Evolutionary conservation across 2,113 vertebrate species (phyloP), one percentile per base, ranked within the genome.

Genomic region (Regulus satrapa): DNA sequence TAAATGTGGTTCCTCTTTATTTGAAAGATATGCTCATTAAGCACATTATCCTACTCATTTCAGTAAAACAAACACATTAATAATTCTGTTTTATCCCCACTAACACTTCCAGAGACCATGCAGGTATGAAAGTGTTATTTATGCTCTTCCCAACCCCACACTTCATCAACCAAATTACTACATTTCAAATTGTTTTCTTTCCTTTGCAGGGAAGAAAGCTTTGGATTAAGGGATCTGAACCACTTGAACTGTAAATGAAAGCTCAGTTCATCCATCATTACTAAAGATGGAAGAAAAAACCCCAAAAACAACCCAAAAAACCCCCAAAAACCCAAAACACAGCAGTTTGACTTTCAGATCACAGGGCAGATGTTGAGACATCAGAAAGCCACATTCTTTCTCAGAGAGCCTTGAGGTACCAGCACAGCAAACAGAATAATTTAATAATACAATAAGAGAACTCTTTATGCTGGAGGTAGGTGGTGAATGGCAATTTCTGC

Each of bases 81-180:
- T 85, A 91, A 83, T 34, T 75, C 84, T 79, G 21, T 83, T 94
- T 83, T 59, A 73, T 73, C 25, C 51, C 8, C 29, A 46, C 54
- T 63, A 79, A 66, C 34, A 73, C 17, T 89, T 93, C 38, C 81
- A 92, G 92, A 71, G 78, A 76, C 66, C 51, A 54, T 15, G 36
- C 29, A 94, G 89, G 80, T 94, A 92, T 73, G 41, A 79, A 89
- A 82, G 38, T 28, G 72, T 76, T 69, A 94, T 76, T 71, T 93
- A 85, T 66, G 67, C 15, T 88, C 92, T 91, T 64, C 81, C 46
- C 3, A 2, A 68, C 38, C 43, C 54, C 46, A 49, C 45, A 83
- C 26, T 82, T 83, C 26, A 83, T 80, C 85, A 93, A 77, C 10
- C 36, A 76, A 85, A 76, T 56, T 8, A 83, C 31, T 59, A 32